Conservation (phyloP, 2,888 invertebrate species). For the Apamea epomidion region DNA sequence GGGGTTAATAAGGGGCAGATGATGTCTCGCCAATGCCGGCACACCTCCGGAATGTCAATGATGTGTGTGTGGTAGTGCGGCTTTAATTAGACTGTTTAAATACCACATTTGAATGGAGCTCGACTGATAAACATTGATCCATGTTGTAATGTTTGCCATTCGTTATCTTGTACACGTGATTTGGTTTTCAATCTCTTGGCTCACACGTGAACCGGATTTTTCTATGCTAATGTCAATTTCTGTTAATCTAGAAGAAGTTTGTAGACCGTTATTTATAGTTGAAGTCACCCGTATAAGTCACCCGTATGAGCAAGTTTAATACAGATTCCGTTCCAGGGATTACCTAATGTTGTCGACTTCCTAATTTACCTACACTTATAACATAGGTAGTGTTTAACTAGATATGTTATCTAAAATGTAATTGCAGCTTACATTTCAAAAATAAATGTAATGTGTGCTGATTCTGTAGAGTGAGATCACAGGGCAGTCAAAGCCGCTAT, state of each 20-base stretch:
- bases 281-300: neutral
- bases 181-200: slow-evolving; percentile 28
- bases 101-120: slow-evolving; percentile 53
- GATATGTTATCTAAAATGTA: neutral
- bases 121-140: slow-evolving; percentile 23
- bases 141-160: slow-evolving; percentile 42
- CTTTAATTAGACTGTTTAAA: slow-evolving; percentile 54
- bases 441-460: too few relatives aligned
- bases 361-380: neutral
- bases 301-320: neutral
- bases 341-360: neutral
- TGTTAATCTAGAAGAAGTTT: slow-evolving; percentile 19
- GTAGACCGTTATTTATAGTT: slow-evolving; percentile 16
- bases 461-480: neutral
- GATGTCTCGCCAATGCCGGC: slow-evolving; percentile 58
- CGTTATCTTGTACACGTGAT: slow-evolving; percentile 25
- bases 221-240: slow-evolving; percentile 19
- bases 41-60: slow-evolving; percentile 59
- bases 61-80: slow-evolving; percentile 35
- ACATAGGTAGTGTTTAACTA: neutral
- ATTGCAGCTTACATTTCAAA: neutral
- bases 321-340: neutral
- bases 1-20: slow-evolving; percentile 84
- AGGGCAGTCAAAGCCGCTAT: neutral
- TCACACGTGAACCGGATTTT: slow-evolving; percentile 25